Percentiles rank a stretch among this genome's conserved stretches.
Evolutionary conservation across 1,140 invertebrate genomes (phyloP).

Genomic region (Polypedilum vanderplanki): DNA sequence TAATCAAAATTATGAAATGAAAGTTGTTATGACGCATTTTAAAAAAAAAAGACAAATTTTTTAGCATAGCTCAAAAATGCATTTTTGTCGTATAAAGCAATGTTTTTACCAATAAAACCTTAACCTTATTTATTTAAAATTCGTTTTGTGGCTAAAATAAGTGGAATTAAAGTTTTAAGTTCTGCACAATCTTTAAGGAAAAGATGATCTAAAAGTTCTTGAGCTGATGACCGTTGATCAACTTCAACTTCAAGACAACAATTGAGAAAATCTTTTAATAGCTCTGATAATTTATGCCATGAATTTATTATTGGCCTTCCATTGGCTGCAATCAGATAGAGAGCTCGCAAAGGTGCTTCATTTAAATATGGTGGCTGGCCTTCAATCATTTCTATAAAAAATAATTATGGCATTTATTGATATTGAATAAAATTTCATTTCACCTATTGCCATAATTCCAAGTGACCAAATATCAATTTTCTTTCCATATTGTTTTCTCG

Average conservation of each 20-base stretch:
- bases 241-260: constrained; percentile 90
- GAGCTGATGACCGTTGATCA: constrained; percentile 73
- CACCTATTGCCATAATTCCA: constrained; percentile 87
- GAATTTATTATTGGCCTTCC: constrained; percentile 85
- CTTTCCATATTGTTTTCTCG: constrained; percentile 73
- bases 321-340: constrained; percentile 93
- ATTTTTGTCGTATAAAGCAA: too few species aligned
- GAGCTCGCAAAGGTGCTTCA: constrained; percentile 85
- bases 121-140: too few species aligned
- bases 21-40: too few species aligned
- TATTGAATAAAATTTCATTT: not conserved
- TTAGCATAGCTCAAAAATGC: too few species aligned
- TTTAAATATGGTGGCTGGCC: constrained; percentile 94
- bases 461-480: constrained; percentile 95
- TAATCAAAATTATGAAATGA: too few species aligned
- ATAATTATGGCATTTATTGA: not conserved
- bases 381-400: constrained; percentile 82
- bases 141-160: constrained; percentile 76
- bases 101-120: too few species aligned
- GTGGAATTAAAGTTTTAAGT: constrained; percentile 73
- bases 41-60: too few species aligned
- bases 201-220: constrained; percentile 77
- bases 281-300: constrained; percentile 70
- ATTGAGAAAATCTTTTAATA: constrained; percentile 79
- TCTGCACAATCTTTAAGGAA: constrained; percentile 83